Base-by-base conservation (phyloP, 2,888 invertebrate genomes). In the Lapara coniferarum region DNA sequence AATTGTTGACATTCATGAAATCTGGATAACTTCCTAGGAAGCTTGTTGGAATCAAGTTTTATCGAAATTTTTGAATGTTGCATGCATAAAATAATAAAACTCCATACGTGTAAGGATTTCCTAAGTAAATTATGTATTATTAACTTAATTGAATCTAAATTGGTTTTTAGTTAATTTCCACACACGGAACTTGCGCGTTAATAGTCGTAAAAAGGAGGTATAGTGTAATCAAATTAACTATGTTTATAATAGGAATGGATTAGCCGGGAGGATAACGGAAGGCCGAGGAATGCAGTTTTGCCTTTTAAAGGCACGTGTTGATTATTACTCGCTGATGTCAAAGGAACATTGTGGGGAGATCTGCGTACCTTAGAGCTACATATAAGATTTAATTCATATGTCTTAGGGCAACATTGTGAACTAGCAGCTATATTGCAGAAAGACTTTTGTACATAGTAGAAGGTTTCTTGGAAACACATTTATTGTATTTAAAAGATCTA, bases 91-190 rank as follows among this genome's bases (percentile, higher is more conserved):
- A 46, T 0, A 13, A 49, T 49, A 63, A 63, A 49, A 63, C 46
- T n/a, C 19, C 12, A 16, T 13, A 49, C 49, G 16, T 13, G 46
- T 13, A 49, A 49, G 19, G 19, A 16, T 49, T 63, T 63, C 19
- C 46, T 57, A 57, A 58, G 44, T 30, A 56, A 49, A 58, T 57
- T 51, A 55, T 55, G 51, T 14, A 57, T 56, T 19, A 49, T 59
- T 59, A 59, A 44, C 10, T n/a, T 46, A 59, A 59, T 46, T 63
- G 16, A 46, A 8, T 63, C 12, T 13, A 46, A 63, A 63, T 10
- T 19, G 19, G 49, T 63, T 13, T 49, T 13, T 63, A 19, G 46
- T 44, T 59, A 46, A 44, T 63, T 49, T 63, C 13, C 19, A 63
- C 49, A 49, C 63, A 25, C 49, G 49, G 46, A 16, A 19, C 1